These are phyloP conservation scores for Andrena minutula DNA, from an alignment of 2,888 invertebrate species.

Conservation along the genomic window DNA sequence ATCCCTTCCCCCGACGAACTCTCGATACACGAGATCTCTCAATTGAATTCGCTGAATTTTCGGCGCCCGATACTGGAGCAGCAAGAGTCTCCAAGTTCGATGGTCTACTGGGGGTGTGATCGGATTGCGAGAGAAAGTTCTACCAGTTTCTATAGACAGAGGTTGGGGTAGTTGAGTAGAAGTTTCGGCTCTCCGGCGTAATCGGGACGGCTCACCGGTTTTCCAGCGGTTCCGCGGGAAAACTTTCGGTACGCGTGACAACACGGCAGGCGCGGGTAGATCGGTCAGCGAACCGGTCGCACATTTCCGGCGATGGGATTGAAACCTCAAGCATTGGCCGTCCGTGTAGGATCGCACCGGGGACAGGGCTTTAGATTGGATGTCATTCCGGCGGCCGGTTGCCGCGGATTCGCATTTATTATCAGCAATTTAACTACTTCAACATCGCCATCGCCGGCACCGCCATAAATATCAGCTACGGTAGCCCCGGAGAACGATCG, in stretches of 20 bases:
- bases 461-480: conserved; percentile 76
- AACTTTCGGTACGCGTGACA: conserved; percentile 18
- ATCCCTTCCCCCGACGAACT: background rate
- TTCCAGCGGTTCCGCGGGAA: conserved; percentile 4
- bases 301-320: conserved; percentile 30
- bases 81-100: background rate
- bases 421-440: conserved; percentile 83
- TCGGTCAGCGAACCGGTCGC: conserved; percentile 19
- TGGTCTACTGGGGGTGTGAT: conserved; percentile 12
- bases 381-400: conserved; percentile 44
- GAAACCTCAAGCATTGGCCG: conserved; percentile 44
- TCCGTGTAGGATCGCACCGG: conserved; percentile 31
- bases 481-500: conserved; percentile 80
- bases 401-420: conserved; percentile 78
- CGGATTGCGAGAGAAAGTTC: conserved; percentile 1
- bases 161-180: background rate
- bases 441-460: conserved; percentile 73
- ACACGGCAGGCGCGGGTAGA: background rate
- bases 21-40: background rate
- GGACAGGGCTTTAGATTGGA: conserved; percentile 29
- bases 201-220: conserved; percentile 20
- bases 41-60: background rate
- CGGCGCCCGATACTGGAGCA: background rate
- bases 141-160: background rate
- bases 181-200: background rate